Percentiles rank a stretch among this genome's conserved stretches.
Evolutionary conservation across 1,140 invertebrate species (phyloP).

Genomic region (Sweltsa coloradensis): DNA sequence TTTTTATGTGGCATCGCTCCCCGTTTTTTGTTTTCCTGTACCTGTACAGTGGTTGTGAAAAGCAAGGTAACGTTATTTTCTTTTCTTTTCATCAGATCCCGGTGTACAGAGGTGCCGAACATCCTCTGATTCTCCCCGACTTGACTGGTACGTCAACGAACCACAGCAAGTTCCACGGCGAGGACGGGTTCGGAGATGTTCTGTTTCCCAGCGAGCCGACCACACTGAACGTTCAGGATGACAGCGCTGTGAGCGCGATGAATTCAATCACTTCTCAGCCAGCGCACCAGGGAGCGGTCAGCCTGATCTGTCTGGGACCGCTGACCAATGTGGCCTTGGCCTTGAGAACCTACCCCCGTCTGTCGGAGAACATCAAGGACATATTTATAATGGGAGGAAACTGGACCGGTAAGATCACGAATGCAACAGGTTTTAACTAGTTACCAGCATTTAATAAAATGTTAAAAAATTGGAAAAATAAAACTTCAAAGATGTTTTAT

Average conservation of each 20-base stretch:
- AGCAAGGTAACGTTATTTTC: neutral
- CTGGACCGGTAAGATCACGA: constrained; percentile 41
- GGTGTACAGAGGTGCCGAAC: constrained; percentile 43
- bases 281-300: constrained; percentile 37
- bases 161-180: constrained; percentile 35
- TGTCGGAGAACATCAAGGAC: constrained; percentile 44
- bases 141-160: constrained; percentile 21
- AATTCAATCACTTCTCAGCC: constrained; percentile 5
- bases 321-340: constrained; percentile 66
- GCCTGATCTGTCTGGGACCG: constrained; percentile 53
- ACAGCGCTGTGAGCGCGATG: constrained; percentile 13
- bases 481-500: too few species aligned
- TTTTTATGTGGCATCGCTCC: too few species aligned
- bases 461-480: too few species aligned
- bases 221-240: constrained; percentile 14
- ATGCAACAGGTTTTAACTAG: too few species aligned
- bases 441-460: too few species aligned
- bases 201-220: constrained; percentile 16
- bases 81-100: constrained; percentile 40
- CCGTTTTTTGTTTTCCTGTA: too few species aligned
- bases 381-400: constrained; percentile 70
- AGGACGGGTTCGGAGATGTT: constrained; percentile 52
- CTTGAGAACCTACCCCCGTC: constrained; percentile 48
- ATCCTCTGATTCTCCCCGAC: constrained; percentile 33
- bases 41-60: neutral